Evolutionary conservation across 2,888 invertebrate genomes (phyloP).

Genomic region (Dynastes grantii): DNA sequence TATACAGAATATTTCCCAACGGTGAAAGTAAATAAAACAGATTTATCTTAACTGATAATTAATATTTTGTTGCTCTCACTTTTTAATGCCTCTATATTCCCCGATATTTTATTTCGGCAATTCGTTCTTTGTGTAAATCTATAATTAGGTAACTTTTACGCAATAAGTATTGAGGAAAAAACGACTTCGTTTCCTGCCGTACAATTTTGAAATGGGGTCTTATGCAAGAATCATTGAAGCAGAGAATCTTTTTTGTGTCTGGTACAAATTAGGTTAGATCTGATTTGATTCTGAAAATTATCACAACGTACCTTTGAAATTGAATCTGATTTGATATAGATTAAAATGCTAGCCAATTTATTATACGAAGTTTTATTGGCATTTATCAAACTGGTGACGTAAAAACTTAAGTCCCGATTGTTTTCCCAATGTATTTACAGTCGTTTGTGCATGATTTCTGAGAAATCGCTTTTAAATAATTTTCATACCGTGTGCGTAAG

Average conservation of each 20-base stretch:
- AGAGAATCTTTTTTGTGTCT: conserved; percentile 25
- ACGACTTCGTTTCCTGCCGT: conserved; percentile 14
- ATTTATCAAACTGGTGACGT: too few species aligned
- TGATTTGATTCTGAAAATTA: neutral
- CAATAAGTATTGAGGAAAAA: conserved; percentile 8
- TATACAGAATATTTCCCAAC: conserved; percentile 7
- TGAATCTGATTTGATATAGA: too few species aligned
- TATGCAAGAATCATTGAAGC: conserved; percentile 35
- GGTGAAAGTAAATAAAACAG: conserved; percentile 39
- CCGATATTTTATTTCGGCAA: conserved; percentile 20
- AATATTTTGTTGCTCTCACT: conserved; percentile 32
- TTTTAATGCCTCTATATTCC: neutral
- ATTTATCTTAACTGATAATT: conserved; percentile 35
- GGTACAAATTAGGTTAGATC: conserved; percentile 13
- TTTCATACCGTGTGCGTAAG: too few species aligned
- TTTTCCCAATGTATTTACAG: too few species aligned
- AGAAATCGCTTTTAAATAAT: too few species aligned
- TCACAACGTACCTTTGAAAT: neutral
- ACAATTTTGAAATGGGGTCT: neutral
- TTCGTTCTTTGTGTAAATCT: conserved; percentile 4
- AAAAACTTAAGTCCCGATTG: too few species aligned
- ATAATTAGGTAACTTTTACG: conserved; percentile 22
- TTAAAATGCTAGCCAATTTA: too few species aligned
- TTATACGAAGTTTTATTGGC: too few species aligned
- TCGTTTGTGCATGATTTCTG: too few species aligned